phyloP scores from a whole-genome alignment of 2,888 invertebrate species.

The Hipparchia semele region DNA sequence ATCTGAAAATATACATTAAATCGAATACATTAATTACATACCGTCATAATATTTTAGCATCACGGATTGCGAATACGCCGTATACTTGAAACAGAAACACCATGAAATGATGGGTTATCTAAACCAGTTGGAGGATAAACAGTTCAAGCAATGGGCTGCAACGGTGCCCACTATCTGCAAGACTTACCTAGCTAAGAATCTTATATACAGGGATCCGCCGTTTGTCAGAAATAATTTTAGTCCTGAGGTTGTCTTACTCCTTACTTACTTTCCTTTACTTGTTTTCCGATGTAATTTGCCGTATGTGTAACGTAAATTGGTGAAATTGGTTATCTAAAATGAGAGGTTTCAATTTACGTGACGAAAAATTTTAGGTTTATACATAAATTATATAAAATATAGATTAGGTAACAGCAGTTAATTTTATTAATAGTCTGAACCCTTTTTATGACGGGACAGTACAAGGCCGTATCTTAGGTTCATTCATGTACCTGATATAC shows the following conservation, averaged over 20 bases:
- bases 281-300: too few species aligned
- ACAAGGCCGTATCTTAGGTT: neutral
- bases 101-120: constrained; percentile 87
- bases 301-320: neutral
- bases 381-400: neutral
- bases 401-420: neutral
- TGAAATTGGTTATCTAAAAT: too few species aligned
- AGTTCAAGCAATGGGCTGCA: constrained; percentile 87
- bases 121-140: constrained; percentile 82
- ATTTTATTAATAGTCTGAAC: neutral
- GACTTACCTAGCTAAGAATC: constrained; percentile 83
- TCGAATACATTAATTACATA: neutral
- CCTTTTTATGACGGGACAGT: neutral
- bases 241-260: constrained; percentile 70
- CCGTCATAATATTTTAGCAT: constrained; percentile 59
- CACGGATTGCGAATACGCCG: constrained; percentile 82
- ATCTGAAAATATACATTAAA: neutral
- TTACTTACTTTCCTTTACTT: too few species aligned
- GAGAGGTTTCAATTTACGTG: too few species aligned
- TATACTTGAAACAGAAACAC: constrained; percentile 82
- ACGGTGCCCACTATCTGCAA: constrained; percentile 86
- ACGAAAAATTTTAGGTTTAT: too few species aligned
- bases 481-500: neutral
- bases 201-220: constrained; percentile 82
- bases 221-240: constrained; percentile 87